Evolutionary conservation across 2,888 invertebrate genomes (phyloP).

Genomic region (Globia sparganii): DNA sequence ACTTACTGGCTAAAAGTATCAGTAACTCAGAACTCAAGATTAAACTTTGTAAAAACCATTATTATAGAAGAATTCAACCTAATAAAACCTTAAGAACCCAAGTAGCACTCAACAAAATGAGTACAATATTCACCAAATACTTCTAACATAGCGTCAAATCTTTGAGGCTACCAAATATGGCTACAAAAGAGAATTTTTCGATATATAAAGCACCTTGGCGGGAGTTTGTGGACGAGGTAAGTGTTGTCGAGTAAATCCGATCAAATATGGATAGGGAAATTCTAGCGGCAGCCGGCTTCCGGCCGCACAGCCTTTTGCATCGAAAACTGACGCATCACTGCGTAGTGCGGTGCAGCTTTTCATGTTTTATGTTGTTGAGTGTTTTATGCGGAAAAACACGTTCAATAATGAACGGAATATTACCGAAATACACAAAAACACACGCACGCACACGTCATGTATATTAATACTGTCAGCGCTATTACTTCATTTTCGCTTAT

Average conservation of each 20-base stretch:
- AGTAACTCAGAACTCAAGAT: neutral
- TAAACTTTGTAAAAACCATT: neutral
- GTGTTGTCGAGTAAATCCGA: conserved; percentile 82
- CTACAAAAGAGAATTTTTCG: conserved; percentile 73
- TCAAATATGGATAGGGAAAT: conserved; percentile 83
- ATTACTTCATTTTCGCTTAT: neutral
- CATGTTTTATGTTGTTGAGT: conserved; percentile 54
- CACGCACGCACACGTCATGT: neutral
- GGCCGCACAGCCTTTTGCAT: conserved; percentile 74
- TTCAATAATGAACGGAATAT: conserved; percentile 5
- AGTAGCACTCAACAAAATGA: conserved; percentile 23
- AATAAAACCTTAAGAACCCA: neutral
- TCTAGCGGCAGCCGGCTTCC: conserved; percentile 73
- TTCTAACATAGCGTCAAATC: conserved; percentile 44
- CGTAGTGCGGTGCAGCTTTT: conserved; percentile 63
- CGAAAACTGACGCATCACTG: conserved; percentile 73
- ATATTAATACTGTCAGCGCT: neutral
- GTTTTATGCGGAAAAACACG: conserved; percentile 33
- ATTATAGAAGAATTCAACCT: neutral
- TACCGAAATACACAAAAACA: neutral
- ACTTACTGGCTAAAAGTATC: no score
- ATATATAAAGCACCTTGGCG: conserved; percentile 74
- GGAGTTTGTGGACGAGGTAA: conserved; percentile 75
- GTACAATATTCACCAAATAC: conserved; percentile 32
- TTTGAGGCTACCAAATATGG: conserved; percentile 46